These are phyloP conservation scores for Asobara japonica DNA, from an alignment of 1,140 invertebrate species.

Conservation along the genomic window DNA sequence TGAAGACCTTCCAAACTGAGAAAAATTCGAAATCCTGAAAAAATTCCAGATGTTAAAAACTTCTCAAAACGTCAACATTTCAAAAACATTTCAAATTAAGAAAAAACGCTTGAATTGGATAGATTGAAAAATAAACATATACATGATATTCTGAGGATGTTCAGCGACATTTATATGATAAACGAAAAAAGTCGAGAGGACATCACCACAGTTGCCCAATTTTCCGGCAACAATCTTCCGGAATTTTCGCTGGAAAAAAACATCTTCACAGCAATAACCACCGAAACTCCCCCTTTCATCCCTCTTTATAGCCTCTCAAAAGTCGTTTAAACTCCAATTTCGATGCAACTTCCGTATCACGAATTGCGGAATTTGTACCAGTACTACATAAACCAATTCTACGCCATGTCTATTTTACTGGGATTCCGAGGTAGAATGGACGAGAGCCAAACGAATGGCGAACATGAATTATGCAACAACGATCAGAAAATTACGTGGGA, in stretches of 20 bases:
- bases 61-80: too few relatives aligned
- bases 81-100: too few relatives aligned
- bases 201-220: background rate
- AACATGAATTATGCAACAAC: conserved; percentile 7
- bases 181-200: background rate
- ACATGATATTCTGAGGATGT: too few relatives aligned
- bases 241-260: background rate
- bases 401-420: background rate
- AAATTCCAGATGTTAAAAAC: too few relatives aligned
- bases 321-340: conserved; percentile 4
- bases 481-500: conserved; percentile 3
- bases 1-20: too few relatives aligned
- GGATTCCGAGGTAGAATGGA: background rate
- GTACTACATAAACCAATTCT: conserved; percentile 4
- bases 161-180: background rate
- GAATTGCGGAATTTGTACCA: background rate
- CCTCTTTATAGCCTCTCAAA: conserved; percentile 1
- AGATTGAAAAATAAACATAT: too few relatives aligned
- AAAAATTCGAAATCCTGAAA: too few relatives aligned
- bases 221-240: background rate
- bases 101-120: too few relatives aligned
- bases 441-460: background rate
- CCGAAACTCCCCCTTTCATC: background rate
- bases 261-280: background rate
- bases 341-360: background rate